phyloP scores from a whole-genome alignment of 2,113 vertebrate species.

The Salvator merianae region DNA sequence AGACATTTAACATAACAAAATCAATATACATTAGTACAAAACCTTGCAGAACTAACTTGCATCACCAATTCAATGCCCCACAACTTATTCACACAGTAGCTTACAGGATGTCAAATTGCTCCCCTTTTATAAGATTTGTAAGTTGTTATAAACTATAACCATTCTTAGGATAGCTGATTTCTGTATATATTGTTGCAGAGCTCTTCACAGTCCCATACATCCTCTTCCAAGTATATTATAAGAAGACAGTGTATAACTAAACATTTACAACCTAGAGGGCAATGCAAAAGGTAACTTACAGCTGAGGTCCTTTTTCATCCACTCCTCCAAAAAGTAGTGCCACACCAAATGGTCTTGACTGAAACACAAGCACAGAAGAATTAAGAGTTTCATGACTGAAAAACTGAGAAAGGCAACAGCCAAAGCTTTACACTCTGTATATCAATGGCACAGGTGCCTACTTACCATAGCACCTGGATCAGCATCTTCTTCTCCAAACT shows the following conservation, averaged over 20 bases:
- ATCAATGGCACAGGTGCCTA: not conserved
- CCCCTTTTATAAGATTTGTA: not conserved
- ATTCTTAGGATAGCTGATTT: no score
- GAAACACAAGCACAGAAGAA: slow-evolving; percentile 30
- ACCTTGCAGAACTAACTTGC: not conserved
- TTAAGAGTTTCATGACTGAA: not conserved
- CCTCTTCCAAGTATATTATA: not conserved
- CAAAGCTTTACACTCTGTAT: not conserved
- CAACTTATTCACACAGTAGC: not conserved
- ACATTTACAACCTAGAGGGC: not conserved
- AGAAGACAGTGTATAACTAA: not conserved
- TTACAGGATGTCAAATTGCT: not conserved
- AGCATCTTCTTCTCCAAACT: slow-evolving; percentile 98
- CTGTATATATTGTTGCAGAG: slow-evolving; percentile 2
- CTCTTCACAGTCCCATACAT: not conserved
- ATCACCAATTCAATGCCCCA: not conserved
- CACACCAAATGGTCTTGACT: slow-evolving; percentile 97
- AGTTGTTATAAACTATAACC: no score
- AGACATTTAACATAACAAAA: not conserved
- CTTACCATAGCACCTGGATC: slow-evolving; percentile 96
- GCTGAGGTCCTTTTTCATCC: slow-evolving; percentile 97
- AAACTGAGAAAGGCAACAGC: not conserved
- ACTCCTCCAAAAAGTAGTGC: slow-evolving; percentile 95
- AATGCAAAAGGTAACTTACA: slow-evolving; percentile 78
- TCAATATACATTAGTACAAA: not conserved